Percentiles rank a stretch among this genome's conserved stretches.
These are phyloP conservation scores for Psococerastis gibbosa DNA, from an alignment of 2,888 invertebrate species.

Conservation along the genomic window DNA sequence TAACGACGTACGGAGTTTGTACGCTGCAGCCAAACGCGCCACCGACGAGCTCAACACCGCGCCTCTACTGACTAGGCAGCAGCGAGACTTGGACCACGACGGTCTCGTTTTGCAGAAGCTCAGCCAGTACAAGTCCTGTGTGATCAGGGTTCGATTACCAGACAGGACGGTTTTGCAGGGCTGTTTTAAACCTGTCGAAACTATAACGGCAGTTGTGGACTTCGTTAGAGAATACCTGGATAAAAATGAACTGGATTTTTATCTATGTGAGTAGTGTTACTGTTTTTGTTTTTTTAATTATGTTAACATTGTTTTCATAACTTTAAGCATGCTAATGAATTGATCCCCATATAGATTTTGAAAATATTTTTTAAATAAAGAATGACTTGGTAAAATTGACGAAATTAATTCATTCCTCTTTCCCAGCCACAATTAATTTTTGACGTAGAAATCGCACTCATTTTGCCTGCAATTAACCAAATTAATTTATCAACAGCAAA, in stretches of 20 bases:
- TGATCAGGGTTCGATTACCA: conserved; percentile 74
- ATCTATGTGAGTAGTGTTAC: conserved; percentile 52
- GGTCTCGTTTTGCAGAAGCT: conserved; percentile 36
- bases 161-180: conserved; percentile 73
- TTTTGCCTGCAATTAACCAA: no score
- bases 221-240: conserved; percentile 55
- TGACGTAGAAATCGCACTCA: no score
- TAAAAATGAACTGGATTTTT: conserved; percentile 44
- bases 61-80: conserved; percentile 47
- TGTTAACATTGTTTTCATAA: no score
- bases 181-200: conserved; percentile 58
- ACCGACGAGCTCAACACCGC: conserved; percentile 45
- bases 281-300: no score
- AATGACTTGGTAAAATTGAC: no score
- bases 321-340: neutral
- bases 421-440: no score
- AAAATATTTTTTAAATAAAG: conserved; percentile 11
- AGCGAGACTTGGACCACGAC: conserved; percentile 37
- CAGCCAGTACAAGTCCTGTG: conserved; percentile 50
- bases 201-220: conserved; percentile 44
- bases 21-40: conserved; percentile 47
- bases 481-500: no score
- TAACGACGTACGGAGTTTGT: conserved; percentile 56
- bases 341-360: conserved; percentile 13
- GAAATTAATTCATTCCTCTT: no score